Base-by-base conservation (phyloP, 2,888 invertebrate genomes). In the Lomographa bimaculata region DNA sequence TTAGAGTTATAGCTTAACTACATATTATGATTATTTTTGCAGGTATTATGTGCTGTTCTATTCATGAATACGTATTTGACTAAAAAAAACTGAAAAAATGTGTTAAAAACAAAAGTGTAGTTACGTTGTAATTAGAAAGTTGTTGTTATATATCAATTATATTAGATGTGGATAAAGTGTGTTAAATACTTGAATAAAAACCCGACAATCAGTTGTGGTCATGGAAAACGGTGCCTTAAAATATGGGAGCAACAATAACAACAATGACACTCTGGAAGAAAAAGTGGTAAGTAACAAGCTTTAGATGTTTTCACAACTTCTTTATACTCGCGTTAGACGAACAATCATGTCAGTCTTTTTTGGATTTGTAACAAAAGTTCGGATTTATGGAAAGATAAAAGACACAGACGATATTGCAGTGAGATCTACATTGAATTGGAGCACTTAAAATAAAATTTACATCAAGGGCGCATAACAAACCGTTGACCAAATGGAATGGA, bases 211-310 rank as follows among this genome's bases (percentile, higher is more conserved):
- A 76, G 68, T 81, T 71, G 79, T 78, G 85, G 87, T 80, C 84
- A 90, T 90, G 90, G 90, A 90, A 87, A 90, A 87, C 87, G 86
- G 90, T 89, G 89, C 90, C 89, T 89, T 90, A 85, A 89, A 89
- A 79, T 86, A 89, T 87, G 90, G 90, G 86, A 90, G 89, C 89
- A 90, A 90, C 72, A 89, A 89, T 78, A 87, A 89, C 79, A 89
- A 86, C 71, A 89, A 86, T 69, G 90, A 87, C 50, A 77, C 83
- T 60, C 60, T 82, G 54, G 89, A 89, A 54, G 90, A 89, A 53
- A 89, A 90, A 68, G 84, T 89, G 85, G 89, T 89, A 45, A 86
- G 89, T 82, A 51, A n/a, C n/a, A n/a, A n/a, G n/a, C n/a, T n/a
- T n/a, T n/a, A n/a, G n/a, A n/a, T n/a, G n/a, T n/a, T n/a, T n/a